A percentile compares a stretch with the other conserved stretches of the same genome.
phyloP scores from a whole-genome alignment of 2,113 vertebrate species.

The Syrrhaptes paradoxus region DNA sequence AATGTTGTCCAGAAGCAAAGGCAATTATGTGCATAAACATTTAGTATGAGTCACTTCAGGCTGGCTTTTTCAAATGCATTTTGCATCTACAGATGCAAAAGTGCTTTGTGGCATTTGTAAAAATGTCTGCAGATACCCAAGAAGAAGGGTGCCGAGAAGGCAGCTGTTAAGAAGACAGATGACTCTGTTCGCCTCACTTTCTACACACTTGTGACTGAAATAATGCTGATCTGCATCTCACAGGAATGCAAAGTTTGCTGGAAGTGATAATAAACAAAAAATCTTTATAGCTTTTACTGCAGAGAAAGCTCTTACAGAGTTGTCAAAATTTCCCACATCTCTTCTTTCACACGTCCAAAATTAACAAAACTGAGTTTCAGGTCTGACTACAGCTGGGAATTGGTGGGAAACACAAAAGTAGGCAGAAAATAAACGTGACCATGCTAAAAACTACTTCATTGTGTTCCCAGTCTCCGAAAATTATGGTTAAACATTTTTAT shows the following conservation, averaged over 20 bases:
- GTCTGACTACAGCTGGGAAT: neutral
- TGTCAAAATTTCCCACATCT: neutral
- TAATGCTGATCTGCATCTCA: neutral
- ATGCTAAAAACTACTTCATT: neutral
- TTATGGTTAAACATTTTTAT: neutral
- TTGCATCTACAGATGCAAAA: neutral
- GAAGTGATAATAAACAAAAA: neutral
- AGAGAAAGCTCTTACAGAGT: neutral
- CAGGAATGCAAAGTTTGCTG: neutral
- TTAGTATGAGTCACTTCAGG: neutral
- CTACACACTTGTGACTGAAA: neutral
- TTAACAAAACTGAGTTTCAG: neutral
- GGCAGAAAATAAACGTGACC: neutral
- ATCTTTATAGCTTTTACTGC: neutral
- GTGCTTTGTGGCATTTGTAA: neutral
- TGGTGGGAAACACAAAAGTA: neutral
- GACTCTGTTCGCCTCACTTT: neutral
- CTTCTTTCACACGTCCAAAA: neutral
- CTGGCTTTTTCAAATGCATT: neutral
- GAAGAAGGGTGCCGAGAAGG: neutral
- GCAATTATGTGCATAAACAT: neutral
- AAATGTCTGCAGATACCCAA: neutral
- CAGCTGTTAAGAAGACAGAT: neutral
- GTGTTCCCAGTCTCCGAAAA: neutral
- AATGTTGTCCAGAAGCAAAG: neutral